Percentiles rank a stretch among this genome's conserved stretches.
Evolutionary conservation across 2,797 vertebrate species (phyloP).

Genomic region (Danio choprae): DNA sequence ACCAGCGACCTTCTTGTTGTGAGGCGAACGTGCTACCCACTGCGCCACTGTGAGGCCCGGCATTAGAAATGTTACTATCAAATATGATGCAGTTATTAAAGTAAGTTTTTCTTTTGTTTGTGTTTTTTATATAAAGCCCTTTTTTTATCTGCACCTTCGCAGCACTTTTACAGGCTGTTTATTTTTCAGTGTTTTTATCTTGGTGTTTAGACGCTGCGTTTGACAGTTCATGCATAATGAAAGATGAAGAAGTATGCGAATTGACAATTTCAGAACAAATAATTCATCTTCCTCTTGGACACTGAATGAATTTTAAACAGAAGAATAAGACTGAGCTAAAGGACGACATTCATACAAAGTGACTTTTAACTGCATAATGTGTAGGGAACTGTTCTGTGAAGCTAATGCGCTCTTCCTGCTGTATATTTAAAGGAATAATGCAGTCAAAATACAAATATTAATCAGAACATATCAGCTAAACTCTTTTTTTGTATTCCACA

Average conservation of each 20-base stretch:
- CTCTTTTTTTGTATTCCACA: too few relatives aligned
- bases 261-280: neutral
- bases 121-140: neutral
- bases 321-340: neutral
- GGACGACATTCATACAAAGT: neutral
- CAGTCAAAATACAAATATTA: neutral
- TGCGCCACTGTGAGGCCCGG: too few relatives aligned
- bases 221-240: slow-evolving; percentile 5
- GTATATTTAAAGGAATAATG: neutral
- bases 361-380: neutral
- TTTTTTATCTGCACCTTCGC: neutral
- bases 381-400: too few relatives aligned
- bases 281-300: neutral
- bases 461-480: neutral
- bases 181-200: slow-evolving; percentile 2
- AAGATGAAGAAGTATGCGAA: neutral
- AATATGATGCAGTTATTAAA: neutral
- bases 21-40: too few relatives aligned
- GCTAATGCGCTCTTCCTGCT: neutral
- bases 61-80: neutral
- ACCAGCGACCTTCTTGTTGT: too few relatives aligned
- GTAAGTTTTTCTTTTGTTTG: neutral
- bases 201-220: neutral
- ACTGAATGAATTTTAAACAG: neutral
- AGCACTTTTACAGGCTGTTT: neutral